Percentiles rank a stretch among this genome's conserved stretches.
phyloP scores from a whole-genome alignment of 2,797 vertebrate genomes.

The Pseudomugil tenellus region DNA sequence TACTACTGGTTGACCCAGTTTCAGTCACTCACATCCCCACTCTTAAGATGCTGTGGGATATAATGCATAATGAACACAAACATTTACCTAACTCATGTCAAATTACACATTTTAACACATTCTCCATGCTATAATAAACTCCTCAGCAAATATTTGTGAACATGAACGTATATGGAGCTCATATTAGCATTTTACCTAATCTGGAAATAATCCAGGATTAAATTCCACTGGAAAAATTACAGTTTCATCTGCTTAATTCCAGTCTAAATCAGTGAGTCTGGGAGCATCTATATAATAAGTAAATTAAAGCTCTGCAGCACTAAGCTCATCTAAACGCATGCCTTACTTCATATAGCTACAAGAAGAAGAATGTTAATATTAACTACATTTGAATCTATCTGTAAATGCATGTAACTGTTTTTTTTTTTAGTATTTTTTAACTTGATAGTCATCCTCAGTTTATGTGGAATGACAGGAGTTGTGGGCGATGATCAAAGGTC shows the following conservation, averaged over 20 bases:
- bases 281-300: conserved; percentile 62
- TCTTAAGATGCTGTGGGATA: conserved; percentile 38
- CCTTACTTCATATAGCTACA: conserved; percentile 41
- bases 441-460: conserved; percentile 3
- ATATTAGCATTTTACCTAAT: conserved; percentile 22
- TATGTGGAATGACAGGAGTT: conserved; percentile 10
- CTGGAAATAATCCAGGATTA: conserved; percentile 43
- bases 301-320: conserved; percentile 49
- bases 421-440: conserved; percentile 17
- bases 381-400: conserved; percentile 26
- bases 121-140: not conserved
- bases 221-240: conserved; percentile 33
- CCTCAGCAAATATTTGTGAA: conserved; percentile 3
- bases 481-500: conserved; percentile 17
- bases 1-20: conserved; percentile 71
- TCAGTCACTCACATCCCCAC: conserved; percentile 46
- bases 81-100: conserved; percentile 26
- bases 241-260: conserved; percentile 48
- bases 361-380: conserved; percentile 39
- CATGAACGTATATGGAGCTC: not conserved
- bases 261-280: conserved; percentile 49
- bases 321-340: conserved; percentile 36
- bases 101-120: not conserved
- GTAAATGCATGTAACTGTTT: conserved; percentile 13
- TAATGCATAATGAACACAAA: conserved; percentile 39